Percentiles rank a stretch among this genome's conserved stretches.
phyloP scores from a whole-genome alignment of 2,113 vertebrate genomes.

The Smithornis capensis region DNA sequence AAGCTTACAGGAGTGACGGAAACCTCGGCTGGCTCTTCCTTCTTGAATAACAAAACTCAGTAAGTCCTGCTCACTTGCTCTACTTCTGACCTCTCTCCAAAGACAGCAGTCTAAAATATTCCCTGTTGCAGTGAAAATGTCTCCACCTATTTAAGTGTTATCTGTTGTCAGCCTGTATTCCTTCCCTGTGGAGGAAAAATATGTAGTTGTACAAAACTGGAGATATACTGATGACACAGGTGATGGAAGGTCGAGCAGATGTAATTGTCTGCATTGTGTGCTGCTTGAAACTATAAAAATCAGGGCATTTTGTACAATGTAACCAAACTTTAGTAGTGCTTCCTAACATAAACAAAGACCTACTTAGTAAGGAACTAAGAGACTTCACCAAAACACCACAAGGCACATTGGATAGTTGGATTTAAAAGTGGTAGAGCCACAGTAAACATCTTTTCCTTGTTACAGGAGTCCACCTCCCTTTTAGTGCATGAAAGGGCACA shows the following conservation, averaged over 20 bases:
- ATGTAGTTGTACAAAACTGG: neutral
- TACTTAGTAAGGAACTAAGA: neutral
- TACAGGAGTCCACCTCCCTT: neutral
- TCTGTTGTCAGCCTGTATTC: neutral
- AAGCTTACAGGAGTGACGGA: neutral
- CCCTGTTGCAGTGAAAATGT: neutral
- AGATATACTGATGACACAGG: neutral
- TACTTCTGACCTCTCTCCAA: constrained; percentile 51
- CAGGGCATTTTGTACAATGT: neutral
- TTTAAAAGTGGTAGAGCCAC: neutral
- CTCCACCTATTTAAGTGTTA: neutral
- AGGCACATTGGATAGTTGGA: neutral
- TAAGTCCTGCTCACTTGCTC: constrained; percentile 15
- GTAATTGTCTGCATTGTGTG: neutral
- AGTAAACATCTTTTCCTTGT: neutral
- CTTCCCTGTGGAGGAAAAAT: neutral
- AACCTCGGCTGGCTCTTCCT: constrained; percentile 19
- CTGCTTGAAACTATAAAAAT: neutral
- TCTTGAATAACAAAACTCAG: constrained; percentile 47
- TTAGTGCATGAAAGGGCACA: neutral
- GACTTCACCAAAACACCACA: neutral
- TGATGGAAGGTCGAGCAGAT: neutral
- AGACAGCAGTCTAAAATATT: neutral
- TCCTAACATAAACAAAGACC: neutral
- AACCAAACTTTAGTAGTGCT: neutral